Evolutionary conservation across 2,888 invertebrate species (phyloP), one percentile per base, ranked within the genome.

Genomic region (Oegoconia quadripuncta): DNA sequence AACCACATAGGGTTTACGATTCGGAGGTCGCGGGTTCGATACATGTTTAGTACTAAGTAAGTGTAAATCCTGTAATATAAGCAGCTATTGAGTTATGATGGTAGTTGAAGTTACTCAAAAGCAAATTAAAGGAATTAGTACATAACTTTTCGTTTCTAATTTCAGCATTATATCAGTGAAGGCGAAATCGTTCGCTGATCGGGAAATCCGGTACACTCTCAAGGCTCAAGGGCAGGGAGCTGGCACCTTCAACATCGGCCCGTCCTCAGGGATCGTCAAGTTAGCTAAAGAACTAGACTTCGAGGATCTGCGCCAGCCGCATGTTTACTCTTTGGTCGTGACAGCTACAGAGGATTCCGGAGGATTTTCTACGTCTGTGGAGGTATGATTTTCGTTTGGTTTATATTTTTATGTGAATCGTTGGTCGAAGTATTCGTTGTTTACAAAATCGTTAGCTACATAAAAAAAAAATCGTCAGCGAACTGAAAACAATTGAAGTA

Each of bases 321-420:
- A 97, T 64, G 94, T 96, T 43, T 98, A 98, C 74, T 95, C 96
- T 5, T 84, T 99, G 48, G 93, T 95, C 50, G 97, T 98, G 36
- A 97, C 96, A 2, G 97, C 97, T 16, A 97, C 97, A 1, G 98
- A 98, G 81, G 97, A 97, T 78, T 97, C 97, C n/a, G 97, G 97
- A 35, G 97, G 97, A 42, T 97, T 97, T 76, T 97, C 97, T 14
- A 97, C 97, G 16, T 95, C 96, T 28, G 97, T 97, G 49, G 97
- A 97, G 91, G 96, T 96, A 84, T 59, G 44, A 45, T 15, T 16
- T 7, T 12, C 25, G n/a, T n/a, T n/a, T n/a, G n/a, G n/a, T n/a
- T n/a, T n/a, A n/a, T n/a, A n/a, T n/a, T n/a, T n/a, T n/a, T n/a
- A n/a, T n/a, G n/a, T n/a, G n/a, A n/a, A n/a, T n/a, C n/a, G n/a